Evolutionary conservation across 2,797 vertebrate species (phyloP).

Genomic region (Arremon aurantiirostris): DNA sequence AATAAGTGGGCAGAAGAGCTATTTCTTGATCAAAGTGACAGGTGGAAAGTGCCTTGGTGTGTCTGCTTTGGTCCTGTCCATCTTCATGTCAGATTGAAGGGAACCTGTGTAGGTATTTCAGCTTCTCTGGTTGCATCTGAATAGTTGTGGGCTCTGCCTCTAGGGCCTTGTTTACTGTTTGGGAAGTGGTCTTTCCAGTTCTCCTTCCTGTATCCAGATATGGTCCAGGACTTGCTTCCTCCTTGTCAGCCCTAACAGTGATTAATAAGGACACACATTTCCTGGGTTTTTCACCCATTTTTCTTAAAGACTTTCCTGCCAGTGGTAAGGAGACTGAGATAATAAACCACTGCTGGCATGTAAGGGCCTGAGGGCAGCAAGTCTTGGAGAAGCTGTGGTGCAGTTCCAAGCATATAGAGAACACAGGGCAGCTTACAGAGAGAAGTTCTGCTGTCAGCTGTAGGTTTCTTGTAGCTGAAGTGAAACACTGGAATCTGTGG

Average conservation of each 20-base stretch:
- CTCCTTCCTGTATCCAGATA: background rate
- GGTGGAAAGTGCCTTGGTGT: background rate
- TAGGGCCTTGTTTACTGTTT: background rate
- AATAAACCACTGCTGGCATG: background rate
- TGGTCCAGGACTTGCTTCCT: background rate
- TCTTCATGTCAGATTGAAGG: background rate
- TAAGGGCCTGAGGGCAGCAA: background rate
- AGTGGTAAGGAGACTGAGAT: background rate
- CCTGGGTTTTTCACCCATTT: constrained; percentile 47
- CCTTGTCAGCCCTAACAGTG: constrained; percentile 32
- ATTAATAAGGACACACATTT: constrained; percentile 54
- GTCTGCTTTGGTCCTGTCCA: background rate
- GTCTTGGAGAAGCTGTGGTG: background rate
- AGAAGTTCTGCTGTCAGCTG: constrained; percentile 8
- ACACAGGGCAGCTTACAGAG: background rate
- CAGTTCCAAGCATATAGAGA: background rate
- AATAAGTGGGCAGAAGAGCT: background rate
- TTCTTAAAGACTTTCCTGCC: constrained; percentile 29
- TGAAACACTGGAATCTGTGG: background rate
- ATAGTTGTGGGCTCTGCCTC: background rate
- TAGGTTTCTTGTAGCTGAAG: background rate
- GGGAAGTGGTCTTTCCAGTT: constrained; percentile 34
- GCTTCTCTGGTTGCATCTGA: background rate
- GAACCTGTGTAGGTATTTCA: background rate
- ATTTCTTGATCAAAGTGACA: background rate